Evolutionary conservation across 1,140 invertebrate species (phyloP).

Genomic region (Aphaenogaster floridana): DNA sequence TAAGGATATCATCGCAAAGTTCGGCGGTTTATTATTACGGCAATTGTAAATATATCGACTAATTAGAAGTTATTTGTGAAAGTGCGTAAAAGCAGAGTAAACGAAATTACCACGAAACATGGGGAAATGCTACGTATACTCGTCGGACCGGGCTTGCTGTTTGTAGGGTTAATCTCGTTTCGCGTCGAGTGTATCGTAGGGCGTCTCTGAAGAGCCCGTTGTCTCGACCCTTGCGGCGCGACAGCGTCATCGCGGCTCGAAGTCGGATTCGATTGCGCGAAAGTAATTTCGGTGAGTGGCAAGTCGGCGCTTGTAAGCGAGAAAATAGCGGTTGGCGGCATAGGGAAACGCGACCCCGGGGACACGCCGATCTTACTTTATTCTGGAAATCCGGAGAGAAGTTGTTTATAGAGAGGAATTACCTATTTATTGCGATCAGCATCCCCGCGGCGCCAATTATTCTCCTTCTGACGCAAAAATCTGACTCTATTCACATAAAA

Average conservation of each 20-base stretch:
- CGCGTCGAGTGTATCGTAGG: conserved; percentile 33
- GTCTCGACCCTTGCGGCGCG: conserved; percentile 55
- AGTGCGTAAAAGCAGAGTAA: conserved; percentile 24
- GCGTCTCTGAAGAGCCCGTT: conserved; percentile 54
- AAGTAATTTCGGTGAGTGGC: conserved; percentile 64
- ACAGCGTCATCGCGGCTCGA: conserved; percentile 58
- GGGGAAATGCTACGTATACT: conserved; percentile 30
- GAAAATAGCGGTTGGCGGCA: conserved; percentile 18
- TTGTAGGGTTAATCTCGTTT: conserved; percentile 60
- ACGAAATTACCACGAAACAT: conserved; percentile 21
- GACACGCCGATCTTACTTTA: conserved; percentile 38
- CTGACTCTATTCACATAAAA: neutral
- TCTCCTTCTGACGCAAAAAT: neutral
- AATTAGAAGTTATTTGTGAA: conserved; percentile 32
- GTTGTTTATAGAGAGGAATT: conserved; percentile 43
- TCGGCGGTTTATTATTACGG: neutral
- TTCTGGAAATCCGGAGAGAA: conserved; percentile 35
- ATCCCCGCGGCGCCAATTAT: conserved; percentile 25
- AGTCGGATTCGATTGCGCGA: conserved; percentile 60
- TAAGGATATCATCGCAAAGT: neutral
- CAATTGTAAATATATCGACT: neutral
- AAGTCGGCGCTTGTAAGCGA: conserved; percentile 55
- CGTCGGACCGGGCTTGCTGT: conserved; percentile 4
- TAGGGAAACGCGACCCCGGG: conserved; percentile 23
- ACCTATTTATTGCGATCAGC: conserved; percentile 37